Evolutionary conservation across 1,140 invertebrate genomes (phyloP), one percentile per base, ranked within the genome.

Genomic region (Hyposmocoma kahamanoa): DNA sequence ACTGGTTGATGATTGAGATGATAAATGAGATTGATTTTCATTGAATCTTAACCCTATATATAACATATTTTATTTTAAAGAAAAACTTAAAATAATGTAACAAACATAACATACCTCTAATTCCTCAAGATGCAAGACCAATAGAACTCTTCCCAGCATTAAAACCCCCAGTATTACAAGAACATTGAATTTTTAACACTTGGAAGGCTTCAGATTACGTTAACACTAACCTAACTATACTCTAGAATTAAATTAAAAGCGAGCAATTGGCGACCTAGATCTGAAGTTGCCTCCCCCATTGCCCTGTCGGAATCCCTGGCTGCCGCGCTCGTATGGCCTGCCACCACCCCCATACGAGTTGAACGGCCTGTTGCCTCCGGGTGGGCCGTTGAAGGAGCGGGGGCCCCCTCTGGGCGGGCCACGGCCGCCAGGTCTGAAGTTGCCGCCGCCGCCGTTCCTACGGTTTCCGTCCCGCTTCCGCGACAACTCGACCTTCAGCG

Each of bases 401-500:
- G 77, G 85, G 52, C 64, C 84, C 41, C 88, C 85, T 45, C 87
- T 49, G 88, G 87, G 42, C 85, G 72, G 17, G 5, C 10, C 19
- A 10, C 18, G 17, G 11, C 38, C 38, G 5, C 38, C 19, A 13
- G 38, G 38, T 47, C 87, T 72, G 53, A 84, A 84, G 45, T 87
- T 85, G 42, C 82, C 78, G 39, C 84, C 59, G 48, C 90, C 84
- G 51, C 87, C 87, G 52, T 83, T 71, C 53, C 88, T 78, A 45
- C 90, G 87, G 21, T 90, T 87, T 21, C 88, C 87, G 39, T 90
- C 87, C 47, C 92, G 89, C 47, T 93, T 93, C 53, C 93, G 90
- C 22, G 93, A 94, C 57, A 96, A 92, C 87, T 96, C 94, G 45
- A 96, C 94, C 66, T 93, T 89, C 46, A 95, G 87, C 65, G 94